Evolutionary conservation across 1,140 invertebrate species (phyloP), one percentile per base, ranked within the genome.

Genomic region (Brachionus rubens): DNA sequence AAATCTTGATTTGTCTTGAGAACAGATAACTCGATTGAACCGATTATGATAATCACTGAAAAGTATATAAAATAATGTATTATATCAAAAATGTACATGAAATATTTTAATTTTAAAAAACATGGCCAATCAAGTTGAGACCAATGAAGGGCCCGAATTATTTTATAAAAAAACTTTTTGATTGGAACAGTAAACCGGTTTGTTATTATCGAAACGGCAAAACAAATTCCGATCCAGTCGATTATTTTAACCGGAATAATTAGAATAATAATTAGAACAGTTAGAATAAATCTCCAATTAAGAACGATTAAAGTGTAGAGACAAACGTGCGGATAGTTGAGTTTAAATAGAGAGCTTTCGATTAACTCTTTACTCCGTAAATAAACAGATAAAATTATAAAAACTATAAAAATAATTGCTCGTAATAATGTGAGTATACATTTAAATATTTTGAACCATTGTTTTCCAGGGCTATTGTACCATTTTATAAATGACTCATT

Each of bases 371-470:
- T 59, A 16, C 54, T 59, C 16, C n/a, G 10, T 16, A 59, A 59
- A 16, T 59, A 59, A 36, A 59, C 6, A n/a, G 54, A 59, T 19
- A 59, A 59, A 10, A 59, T 36, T 16, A 59, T 33, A 19, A 59
- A 59, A 6, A 59, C 19, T n/a, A 36, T 41, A 36, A 59, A 59
- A 2, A 59, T 40, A 19, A 59, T 30, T 16, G 36, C 36, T 14
- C 54, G 33, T 6, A 59, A 36, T 7, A 33, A 36, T 19, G 54
- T 59, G 1, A 59, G 54, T 33, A 59, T 10, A 59, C 54, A 59
- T 59, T 59, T 59, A 16, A 59, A 59, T 59, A 59, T 33, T 59
- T 59, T 59, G 54, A 59, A 59, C 54, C 54, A 59, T 59, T 59
- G 54, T 36, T 33, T 59, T 14, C 4, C 28, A 33, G 54, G 33